phyloP scores from a whole-genome alignment of 2,888 invertebrate species.

The Ormyrus nitidulus region DNA sequence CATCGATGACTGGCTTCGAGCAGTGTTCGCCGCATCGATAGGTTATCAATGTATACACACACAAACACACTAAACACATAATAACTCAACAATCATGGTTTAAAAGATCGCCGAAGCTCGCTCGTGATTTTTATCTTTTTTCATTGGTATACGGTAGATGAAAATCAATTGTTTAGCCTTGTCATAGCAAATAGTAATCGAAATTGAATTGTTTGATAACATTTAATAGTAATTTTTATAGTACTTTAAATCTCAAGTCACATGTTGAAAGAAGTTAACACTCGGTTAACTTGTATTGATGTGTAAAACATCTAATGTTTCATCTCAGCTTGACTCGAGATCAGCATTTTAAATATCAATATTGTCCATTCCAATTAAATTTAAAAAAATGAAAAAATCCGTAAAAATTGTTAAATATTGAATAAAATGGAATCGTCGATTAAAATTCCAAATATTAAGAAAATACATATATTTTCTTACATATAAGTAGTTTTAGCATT shows the following conservation, averaged over 20 bases:
- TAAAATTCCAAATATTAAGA: not conserved
- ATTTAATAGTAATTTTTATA: constrained; percentile 1
- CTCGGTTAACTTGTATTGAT: no score
- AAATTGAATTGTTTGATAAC: no score
- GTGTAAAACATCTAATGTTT: no score
- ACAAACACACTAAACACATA: constrained; percentile 28
- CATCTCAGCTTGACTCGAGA: not conserved
- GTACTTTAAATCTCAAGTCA: not conserved
- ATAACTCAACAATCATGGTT: constrained; percentile 43
- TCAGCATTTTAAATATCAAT: not conserved
- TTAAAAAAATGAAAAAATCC: not conserved
- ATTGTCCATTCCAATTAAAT: not conserved
- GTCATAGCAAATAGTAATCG: no score
- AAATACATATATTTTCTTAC: not conserved
- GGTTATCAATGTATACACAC: constrained; percentile 41
- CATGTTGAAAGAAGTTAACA: no score
- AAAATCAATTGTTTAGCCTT: no score
- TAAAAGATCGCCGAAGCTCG: constrained; percentile 43
- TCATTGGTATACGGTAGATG: no score
- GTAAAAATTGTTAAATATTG: not conserved
- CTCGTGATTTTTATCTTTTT: constrained; percentile 31
- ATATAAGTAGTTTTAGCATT: constrained; percentile 1
- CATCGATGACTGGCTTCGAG: constrained; percentile 32
- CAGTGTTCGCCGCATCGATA: constrained; percentile 45
- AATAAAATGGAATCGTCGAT: not conserved